A percentile compares a stretch with the other conserved stretches of the same genome.
phyloP scores from a whole-genome alignment of 2,113 vertebrate genomes.

The Phocoena phocoena region DNA sequence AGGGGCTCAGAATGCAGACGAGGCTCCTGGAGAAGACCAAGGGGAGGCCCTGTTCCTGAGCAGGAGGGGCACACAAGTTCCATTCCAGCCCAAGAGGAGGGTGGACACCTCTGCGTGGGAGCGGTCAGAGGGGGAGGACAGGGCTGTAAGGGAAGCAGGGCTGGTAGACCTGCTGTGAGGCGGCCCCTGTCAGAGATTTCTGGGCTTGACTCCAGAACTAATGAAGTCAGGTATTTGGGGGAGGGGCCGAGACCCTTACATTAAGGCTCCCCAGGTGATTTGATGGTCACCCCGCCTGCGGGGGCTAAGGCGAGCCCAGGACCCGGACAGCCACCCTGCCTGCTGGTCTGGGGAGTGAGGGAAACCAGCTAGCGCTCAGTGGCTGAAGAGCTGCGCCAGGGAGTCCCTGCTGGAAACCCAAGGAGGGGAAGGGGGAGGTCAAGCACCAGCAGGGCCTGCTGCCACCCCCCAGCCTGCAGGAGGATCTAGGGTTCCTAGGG shows the following conservation, averaged over 20 bases:
- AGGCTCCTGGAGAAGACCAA: neutral
- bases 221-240: neutral
- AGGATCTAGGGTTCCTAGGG: neutral
- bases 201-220: neutral
- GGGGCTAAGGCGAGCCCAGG: too few species aligned
- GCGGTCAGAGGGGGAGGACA: too few species aligned
- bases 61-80: neutral
- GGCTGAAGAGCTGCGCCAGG: neutral
- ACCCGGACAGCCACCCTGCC: neutral
- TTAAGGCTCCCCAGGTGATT: neutral
- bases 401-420: neutral
- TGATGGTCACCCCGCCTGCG: neutral
- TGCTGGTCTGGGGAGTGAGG: neutral
- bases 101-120: neutral
- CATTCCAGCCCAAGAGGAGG: too few species aligned
- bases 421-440: neutral
- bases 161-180: neutral
- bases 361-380: neutral
- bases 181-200: neutral
- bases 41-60: too few species aligned
- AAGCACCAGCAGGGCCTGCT: neutral
- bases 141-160: neutral
- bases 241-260: neutral
- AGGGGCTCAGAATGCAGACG: neutral
- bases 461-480: neutral